Evolutionary conservation across 2,888 invertebrate species (phyloP), one percentile per base, ranked within the genome.

Genomic region (Coleophora flavipennella): DNA sequence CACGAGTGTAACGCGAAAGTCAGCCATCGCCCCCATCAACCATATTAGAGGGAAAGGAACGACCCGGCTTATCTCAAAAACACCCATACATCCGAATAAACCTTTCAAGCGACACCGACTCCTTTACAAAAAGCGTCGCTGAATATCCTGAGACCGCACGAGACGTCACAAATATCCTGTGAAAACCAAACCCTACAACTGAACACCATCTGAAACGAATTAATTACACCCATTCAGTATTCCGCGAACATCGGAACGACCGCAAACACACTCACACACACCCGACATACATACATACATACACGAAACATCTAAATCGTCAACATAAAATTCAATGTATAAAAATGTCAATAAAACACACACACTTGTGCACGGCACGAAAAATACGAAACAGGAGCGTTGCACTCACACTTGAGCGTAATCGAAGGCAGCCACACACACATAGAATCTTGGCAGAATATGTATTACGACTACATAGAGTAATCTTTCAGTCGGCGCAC

Each of bases 261-360:
- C 68, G 62, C 72, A 71, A 70, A 75, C 71, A 73, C 62, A 67
- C 61, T n/a, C n/a, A 59, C 53, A 55, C 49, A 53, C 49, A 51
- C 45, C 51, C 33, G 6, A 4, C 46, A 52, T 40, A 51, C 48
- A 38, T 9, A 29, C 40, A 46, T 49, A 31, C 59, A 61, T 59
- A 59, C 60, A 67, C 58, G 62, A 61, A 62, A 65, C 64, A 69
- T 72, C 70, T 73, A 74, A 71, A 74, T 73, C 67, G 68, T 52
- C 64, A 66, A 76, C 71, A 74, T 75, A 75, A 73, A 81, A 79
- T 81, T 78, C 74, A 76, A n/a, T 78, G 71, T 79, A 83, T 76
- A 80, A 80, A 83, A 84, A 83, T 81, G 81, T 81, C 81, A 81
- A 81, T 81, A 80, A 65, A 57, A 67, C 69, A 42, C 75, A 59